Evolutionary conservation across 2,113 vertebrate species (phyloP), one percentile per base, ranked within the genome.

Genomic region (Gobio gobio): DNA sequence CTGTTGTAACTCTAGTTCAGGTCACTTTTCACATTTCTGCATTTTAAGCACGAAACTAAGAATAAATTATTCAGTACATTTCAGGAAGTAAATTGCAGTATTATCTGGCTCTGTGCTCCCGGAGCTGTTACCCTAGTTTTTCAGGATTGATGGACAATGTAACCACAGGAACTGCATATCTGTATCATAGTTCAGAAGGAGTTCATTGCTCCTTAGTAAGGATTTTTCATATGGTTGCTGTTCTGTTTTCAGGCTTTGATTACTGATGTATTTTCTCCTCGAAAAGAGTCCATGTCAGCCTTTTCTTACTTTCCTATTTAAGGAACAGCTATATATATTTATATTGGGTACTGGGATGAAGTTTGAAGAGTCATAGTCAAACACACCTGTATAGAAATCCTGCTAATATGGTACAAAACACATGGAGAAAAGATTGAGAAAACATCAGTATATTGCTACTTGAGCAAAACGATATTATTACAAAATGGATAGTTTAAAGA

Each of bases 291-390:
- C 18, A 8, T 36, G 77, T 79, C 78, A 79, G 40, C 40, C 7
- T 47, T 43, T 79, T 79, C 40, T 63, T 45, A 3, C 74, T 18
- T 45, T 47, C 43, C 58, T 49, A 64, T 61, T 79, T 80, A 61
- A 47, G 78, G 43, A 64, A 80, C 2, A 63, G 78, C 24, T 80
- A 43, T 80, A 47, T 8, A 24, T 8, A 40, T n/a, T n/a, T 4
- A 47, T 79, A 45, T 24, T 63, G 5, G 40, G 58, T 45, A 26
- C 36, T 47, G n/a, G 22, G n/a, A 24, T 47, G 47, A 29, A 58
- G 36, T 79, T 63, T 13, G n/a, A 18, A 61, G 13, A 24, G 13
- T 63, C 58, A 20, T 26, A 24, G 40, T 47, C 77, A 79, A 24
- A 26, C 1, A 79, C 56, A 47, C 13, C 18, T 10, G 47, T 10